phyloP scores from a whole-genome alignment of 2,113 vertebrate genomes.

The Amazona vittata region DNA sequence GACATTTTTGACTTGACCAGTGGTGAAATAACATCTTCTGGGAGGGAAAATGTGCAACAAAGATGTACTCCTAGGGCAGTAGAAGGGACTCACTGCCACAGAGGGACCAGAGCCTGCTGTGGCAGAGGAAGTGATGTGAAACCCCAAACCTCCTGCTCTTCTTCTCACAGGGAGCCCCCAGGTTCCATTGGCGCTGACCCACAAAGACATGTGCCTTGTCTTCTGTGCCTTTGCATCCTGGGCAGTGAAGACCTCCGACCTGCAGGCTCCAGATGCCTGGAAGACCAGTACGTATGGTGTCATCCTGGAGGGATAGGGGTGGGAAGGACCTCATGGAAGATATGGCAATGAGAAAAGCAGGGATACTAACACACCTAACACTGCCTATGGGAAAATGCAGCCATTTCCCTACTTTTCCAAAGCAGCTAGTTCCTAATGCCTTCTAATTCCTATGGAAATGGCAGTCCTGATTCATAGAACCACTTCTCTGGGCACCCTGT shows the following conservation, averaged over 20 bases:
- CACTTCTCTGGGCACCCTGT: neutral
- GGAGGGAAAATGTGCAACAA: neutral
- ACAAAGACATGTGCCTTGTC: constrained; percentile 90
- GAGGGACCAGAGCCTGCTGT: neutral
- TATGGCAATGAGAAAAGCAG: accelerated
- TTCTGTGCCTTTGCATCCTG: constrained; percentile 95
- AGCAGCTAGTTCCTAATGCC: neutral
- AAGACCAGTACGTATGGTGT: constrained; percentile 84
- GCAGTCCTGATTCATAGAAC: neutral
- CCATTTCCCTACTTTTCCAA: neutral
- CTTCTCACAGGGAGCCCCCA: constrained; percentile 29
- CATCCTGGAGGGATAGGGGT: neutral
- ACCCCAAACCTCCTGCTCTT: neutral
- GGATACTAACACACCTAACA: neutral
- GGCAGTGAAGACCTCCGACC: constrained; percentile 89
- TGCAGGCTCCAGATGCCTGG: constrained; percentile 89
- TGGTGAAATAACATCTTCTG: neutral
- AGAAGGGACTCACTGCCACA: accelerated
- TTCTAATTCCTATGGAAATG: neutral
- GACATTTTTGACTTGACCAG: neutral
- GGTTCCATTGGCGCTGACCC: constrained; percentile 52
- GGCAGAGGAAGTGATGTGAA: accelerated
- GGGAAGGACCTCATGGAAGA: neutral
- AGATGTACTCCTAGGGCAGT: neutral
- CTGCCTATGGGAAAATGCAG: neutral